Evolutionary conservation across 23 tunicate genomes (phyloP), one percentile per base, ranked within the genome.

Genomic region (Aplidium turbinatum): DNA sequence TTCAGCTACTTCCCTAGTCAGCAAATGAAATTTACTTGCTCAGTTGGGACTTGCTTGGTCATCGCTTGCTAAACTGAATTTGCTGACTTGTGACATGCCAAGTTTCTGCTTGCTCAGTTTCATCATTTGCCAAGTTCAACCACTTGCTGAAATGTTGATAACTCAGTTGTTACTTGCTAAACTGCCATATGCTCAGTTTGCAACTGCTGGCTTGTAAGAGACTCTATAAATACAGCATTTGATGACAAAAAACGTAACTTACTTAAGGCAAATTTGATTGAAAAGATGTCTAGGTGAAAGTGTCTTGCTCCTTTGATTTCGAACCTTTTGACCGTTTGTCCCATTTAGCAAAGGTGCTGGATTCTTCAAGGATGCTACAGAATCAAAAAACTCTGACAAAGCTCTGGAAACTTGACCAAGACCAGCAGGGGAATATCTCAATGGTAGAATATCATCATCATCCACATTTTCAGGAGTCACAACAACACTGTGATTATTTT

Each of bases 211-310:
- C n/a, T n/a, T n/a, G n/a, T n/a, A n/a, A 56, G 25, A 16, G 20
- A 56, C 9, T 20, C 25, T 56, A 56, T 19, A 9, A 56, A 16
- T 22, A n/a, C 63, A n/a, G 22, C 9, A n/a, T 7, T 22, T 13
- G 21, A n/a, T 20, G 7, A 0, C 22, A 57, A 20, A 72, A 72
- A 16, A 52, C 21, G 21, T n/a, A 31, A 66, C 76, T 78, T 53
- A 78, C 84, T 66, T 65, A 35, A 58, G 5, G 70, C 91, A 85
- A 26, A 85, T 77, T 47, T 85, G 72, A 70, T 46, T 69, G 26
- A 85, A 85, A 33, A 85, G 36, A n/a, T 34, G 18, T 51, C 69
- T 64, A 0, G 91, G 91, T 18, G 78, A 54, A 26, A 70, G 40
- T 35, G 58, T 54, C 34, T 58, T 63, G 21, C 28, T 31, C 24